Conservation (phyloP, 2,113 vertebrate species). For the Mungos mungo region DNA sequence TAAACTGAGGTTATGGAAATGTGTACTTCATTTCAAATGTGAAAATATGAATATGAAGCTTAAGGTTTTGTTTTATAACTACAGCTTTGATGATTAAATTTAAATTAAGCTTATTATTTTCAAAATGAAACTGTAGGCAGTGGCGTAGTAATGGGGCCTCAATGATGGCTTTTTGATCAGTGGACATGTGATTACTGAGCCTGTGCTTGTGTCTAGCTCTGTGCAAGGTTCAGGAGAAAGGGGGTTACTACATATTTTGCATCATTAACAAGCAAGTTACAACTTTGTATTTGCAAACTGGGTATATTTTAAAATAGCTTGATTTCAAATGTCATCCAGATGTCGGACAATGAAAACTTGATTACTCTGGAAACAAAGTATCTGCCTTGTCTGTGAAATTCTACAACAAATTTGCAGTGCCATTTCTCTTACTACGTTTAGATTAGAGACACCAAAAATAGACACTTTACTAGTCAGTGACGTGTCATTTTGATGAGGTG, state of each 20-base stretch:
- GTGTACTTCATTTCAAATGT: not conserved
- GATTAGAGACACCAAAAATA: not conserved
- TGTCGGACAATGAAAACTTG: not conserved
- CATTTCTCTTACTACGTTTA: not conserved
- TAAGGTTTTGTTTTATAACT: conserved; percentile 6
- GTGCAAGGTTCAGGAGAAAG: not conserved
- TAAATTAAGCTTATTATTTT: conserved; percentile 48
- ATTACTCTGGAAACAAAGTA: not conserved
- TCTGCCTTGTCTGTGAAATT: not conserved
- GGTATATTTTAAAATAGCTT: conserved; percentile 35
- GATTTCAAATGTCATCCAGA: conserved; percentile 42
- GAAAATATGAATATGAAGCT: not conserved
- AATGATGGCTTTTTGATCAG: not conserved
- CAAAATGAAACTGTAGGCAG: not conserved
- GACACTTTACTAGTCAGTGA: not conserved
- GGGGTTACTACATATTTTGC: conserved; percentile 20
- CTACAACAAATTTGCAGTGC: not conserved
- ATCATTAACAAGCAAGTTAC: conserved; percentile 42
- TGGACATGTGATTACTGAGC: not conserved
- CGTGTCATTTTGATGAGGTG: not conserved
- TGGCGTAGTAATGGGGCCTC: not conserved
- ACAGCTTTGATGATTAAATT: not conserved
- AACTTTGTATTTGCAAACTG: conserved; percentile 16
- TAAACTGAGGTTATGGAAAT: conserved; percentile 8
- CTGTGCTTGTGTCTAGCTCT: not conserved